Evolutionary conservation across 2,113 vertebrate species (phyloP), one percentile per base, ranked within the genome.

Genomic region (Butorides virescens): DNA sequence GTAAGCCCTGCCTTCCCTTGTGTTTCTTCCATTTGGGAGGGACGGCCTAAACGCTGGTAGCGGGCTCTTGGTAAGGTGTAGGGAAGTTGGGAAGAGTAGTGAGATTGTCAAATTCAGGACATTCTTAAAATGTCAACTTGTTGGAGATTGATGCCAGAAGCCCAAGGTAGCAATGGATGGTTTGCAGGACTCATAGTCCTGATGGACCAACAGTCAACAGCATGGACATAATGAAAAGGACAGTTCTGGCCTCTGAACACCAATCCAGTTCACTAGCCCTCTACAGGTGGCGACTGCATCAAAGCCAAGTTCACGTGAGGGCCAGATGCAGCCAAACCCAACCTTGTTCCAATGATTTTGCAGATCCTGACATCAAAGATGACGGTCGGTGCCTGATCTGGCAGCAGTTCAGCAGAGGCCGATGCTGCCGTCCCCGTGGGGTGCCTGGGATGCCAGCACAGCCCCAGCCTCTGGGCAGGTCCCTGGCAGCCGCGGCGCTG

Each of bases 291-390:
- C 7, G 16, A 74, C 87, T 82, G 52, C 92, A 88, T 71, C 80
- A 93, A 93, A 93, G 90, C 68, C 76, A 53, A 68, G 65, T 77
- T 76, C 78, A 72, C 8, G 2, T 93, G 77, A 96, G 74, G 81
- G 44, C 80, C 84, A 95, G 80, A 85, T 74, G 84, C 73, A 74
- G 61, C 42, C 68, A 39, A 42, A 88, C 6, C 84, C 52, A 90
- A 36, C 50, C 76, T 89, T 62, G 19, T 78, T 91, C 46, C 77
- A 75, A 14, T 91, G 85, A 72, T 20, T 72, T 55, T 75, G 59
- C 78, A 79, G 74, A 73, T 67, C 47, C n/a, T 29, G 58, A 88
- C 85, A 63, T 61, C 70, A 87, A 78, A 93, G 95, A 21, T 29
- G 52, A n/a, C 20, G 52, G 15, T 50, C 56, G 86, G 62, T 42